A percentile compares a stretch with the other conserved stretches of the same genome.
These are phyloP conservation scores for Vipera latastei DNA, from an alignment of 2,797 vertebrate genomes.

Conservation along the genomic window DNA sequence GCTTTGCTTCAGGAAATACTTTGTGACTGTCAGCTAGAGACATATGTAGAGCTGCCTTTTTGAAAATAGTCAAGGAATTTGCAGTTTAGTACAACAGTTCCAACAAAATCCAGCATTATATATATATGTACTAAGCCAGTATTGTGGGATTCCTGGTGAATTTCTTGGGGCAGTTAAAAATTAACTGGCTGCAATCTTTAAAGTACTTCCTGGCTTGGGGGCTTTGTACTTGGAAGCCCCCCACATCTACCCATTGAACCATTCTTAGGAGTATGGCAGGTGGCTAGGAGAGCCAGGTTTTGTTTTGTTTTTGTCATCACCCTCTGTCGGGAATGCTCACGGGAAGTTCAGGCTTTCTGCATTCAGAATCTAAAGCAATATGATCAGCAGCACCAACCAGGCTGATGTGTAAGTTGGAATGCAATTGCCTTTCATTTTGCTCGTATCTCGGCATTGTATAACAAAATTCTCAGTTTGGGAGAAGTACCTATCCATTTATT, in stretches of 20 bases:
- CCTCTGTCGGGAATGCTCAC: not conserved
- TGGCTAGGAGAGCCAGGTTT: not conserved
- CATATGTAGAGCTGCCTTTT: not conserved
- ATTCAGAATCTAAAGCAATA: not conserved
- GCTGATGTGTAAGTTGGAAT: not conserved
- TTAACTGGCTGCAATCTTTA: not conserved
- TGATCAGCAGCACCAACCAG: not conserved
- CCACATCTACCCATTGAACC: not conserved
- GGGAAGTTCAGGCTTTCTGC: not conserved
- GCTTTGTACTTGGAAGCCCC: not conserved
- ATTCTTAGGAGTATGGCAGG: not conserved
- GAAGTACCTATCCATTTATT: not conserved
- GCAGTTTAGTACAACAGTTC: not conserved
- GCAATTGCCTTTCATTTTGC: not conserved
- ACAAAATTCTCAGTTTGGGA: not conserved
- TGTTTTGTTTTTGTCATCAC: not conserved
- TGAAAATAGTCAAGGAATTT: not conserved
- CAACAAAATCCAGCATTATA: not conserved
- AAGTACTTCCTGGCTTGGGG: not conserved
- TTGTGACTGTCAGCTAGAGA: not conserved
- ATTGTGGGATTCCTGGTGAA: not conserved
- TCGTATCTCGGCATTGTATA: not conserved
- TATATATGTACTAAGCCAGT: not conserved
- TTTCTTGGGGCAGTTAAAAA: not conserved
- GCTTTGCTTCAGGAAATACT: not conserved